A percentile compares a stretch with the other conserved stretches of the same genome.
phyloP scores from a whole-genome alignment of 1,140 invertebrate species.

The Heliconius hermathena region DNA sequence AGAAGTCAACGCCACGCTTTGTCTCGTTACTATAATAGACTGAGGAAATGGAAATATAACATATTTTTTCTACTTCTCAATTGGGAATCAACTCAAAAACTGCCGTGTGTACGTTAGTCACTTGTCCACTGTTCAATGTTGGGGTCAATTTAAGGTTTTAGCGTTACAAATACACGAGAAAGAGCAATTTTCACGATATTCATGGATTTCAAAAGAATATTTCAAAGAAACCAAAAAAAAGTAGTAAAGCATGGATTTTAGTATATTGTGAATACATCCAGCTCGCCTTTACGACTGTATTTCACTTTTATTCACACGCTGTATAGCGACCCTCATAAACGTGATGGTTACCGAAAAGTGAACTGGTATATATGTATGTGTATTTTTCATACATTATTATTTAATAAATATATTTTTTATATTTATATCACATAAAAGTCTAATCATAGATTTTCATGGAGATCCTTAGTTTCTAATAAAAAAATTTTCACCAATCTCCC shows the following conservation, averaged over 20 bases:
- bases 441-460: too few relatives aligned
- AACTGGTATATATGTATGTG: not conserved
- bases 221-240: not conserved
- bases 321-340: slow-evolving; percentile 9
- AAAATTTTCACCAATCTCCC: too few relatives aligned
- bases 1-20: too few relatives aligned
- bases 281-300: slow-evolving; percentile 2
- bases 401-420: not conserved
- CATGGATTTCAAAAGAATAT: slow-evolving; percentile 3
- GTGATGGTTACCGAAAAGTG: not conserved
- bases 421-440: not conserved
- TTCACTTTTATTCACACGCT: slow-evolving; percentile 9
- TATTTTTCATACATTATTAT: not conserved
- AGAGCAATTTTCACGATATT: not conserved
- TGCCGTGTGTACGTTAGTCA: not conserved
- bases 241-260: not conserved
- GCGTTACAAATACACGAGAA: not conserved
- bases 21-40: too few relatives aligned
- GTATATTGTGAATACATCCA: slow-evolving; percentile 11
- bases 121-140: not conserved
- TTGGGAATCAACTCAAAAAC: not conserved
- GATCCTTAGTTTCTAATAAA: too few relatives aligned
- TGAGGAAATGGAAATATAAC: too few relatives aligned
- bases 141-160: not conserved
- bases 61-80: not conserved